Evolutionary conservation across 2,888 invertebrate species (phyloP).

Genomic region (Microlaimidae sp.): DNA sequence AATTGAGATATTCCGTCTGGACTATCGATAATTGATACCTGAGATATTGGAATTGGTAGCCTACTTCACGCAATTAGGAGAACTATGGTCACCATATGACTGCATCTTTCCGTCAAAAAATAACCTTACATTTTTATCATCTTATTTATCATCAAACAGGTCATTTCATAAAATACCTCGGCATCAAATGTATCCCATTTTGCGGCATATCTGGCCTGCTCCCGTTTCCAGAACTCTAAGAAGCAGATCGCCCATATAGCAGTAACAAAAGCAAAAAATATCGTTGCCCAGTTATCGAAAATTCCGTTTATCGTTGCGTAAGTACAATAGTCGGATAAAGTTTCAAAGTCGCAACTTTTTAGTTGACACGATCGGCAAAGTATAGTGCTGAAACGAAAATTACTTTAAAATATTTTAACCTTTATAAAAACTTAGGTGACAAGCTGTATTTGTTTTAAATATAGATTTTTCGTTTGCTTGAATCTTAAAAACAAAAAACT

Average conservation of each 20-base stretch:
- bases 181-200: constrained; percentile 80
- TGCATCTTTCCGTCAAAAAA: too few relatives aligned
- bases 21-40: too few relatives aligned
- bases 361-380: constrained; percentile 73
- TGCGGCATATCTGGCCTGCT: constrained; percentile 73
- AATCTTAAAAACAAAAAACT: too few relatives aligned
- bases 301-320: constrained; percentile 71
- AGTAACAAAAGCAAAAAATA: constrained; percentile 84
- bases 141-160: too few relatives aligned
- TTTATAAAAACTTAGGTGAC: too few relatives aligned
- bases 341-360: constrained; percentile 54
- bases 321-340: constrained; percentile 61
- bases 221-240: constrained; percentile 79
- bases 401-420: not conserved
- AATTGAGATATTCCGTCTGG: too few relatives aligned
- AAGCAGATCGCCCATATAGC: constrained; percentile 83
- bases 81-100: too few relatives aligned
- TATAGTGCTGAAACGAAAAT: constrained; percentile 49
- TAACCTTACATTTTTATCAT: too few relatives aligned
- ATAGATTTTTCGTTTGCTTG: too few relatives aligned
- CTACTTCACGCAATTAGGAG: too few relatives aligned
- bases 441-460: too few relatives aligned
- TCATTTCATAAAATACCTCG: constrained; percentile 55
- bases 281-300: constrained; percentile 80
- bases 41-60: too few relatives aligned